A percentile compares a stretch with the other conserved stretches of the same genome.
Evolutionary conservation across 2,113 vertebrate genomes (phyloP).

Genomic region (Hoplias malabaricus): DNA sequence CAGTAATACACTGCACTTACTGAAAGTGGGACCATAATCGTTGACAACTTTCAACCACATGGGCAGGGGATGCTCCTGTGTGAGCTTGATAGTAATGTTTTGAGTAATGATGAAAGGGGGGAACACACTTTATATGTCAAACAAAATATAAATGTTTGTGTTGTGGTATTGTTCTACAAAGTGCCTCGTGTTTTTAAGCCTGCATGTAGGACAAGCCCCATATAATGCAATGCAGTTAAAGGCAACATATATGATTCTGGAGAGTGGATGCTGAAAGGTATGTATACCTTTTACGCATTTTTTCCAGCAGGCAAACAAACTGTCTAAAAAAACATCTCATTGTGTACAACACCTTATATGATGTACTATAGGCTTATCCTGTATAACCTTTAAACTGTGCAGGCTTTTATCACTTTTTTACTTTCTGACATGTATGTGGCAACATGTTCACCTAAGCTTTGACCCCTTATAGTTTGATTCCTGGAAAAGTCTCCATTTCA

Average conservation of each 20-base stretch:
- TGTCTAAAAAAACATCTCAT: too few species aligned
- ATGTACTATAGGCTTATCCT: background rate
- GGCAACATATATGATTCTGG: too few species aligned
- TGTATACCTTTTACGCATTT: too few species aligned
- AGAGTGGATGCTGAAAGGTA: too few species aligned
- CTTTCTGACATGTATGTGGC: background rate
- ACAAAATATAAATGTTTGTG: background rate
- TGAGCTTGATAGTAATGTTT: background rate
- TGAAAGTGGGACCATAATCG: slow-evolving; percentile 18
- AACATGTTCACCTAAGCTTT: background rate
- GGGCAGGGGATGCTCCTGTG: background rate
- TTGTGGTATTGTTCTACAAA: background rate
- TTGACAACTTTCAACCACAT: slow-evolving; percentile 6
- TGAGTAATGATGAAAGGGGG: background rate
- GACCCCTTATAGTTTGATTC: background rate
- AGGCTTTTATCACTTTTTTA: background rate
- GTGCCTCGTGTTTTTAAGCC: too few species aligned
- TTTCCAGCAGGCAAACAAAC: too few species aligned
- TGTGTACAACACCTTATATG: background rate
- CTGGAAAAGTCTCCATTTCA: background rate
- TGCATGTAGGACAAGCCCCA: too few species aligned
- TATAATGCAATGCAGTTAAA: too few species aligned
- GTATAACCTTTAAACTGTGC: background rate
- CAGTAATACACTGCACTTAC: slow-evolving; percentile 19
- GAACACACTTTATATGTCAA: background rate